Evolutionary conservation across 1,140 invertebrate genomes (phyloP), one percentile per base, ranked within the genome.

Genomic region (Trinorchestia longiramus): DNA sequence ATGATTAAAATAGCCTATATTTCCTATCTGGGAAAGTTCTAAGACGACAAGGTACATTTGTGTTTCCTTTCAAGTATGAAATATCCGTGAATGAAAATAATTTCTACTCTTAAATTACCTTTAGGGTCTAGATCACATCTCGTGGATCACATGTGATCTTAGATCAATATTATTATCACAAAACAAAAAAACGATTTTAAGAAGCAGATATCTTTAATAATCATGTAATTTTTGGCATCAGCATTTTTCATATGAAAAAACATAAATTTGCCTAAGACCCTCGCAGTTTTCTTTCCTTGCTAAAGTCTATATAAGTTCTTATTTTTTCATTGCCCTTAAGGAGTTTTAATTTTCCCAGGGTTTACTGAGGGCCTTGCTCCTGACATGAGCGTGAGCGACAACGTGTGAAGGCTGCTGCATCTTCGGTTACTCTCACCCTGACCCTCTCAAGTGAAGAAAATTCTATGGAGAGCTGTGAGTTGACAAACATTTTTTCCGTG

Each of bases 341-440:
- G 28, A 77, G 62, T 77, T 77, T 77, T 77, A 11, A 77, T 77
- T 77, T 36, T 77, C 62, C 62, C 62, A 77, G 62, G 62, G 62
- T 36, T 77, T 77, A 28, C 62, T n/a, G 28, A 28, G 47, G 62
- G 62, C 62, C 62, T 77, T 77, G 11, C 62, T 77, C 15, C 62
- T 77, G 62, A 77, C 62, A 28, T 1, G 62, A 77, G 28, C 62
- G 62, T 77, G 62, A 77, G 8, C 36, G 28, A 28, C 62, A 77
- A 77, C 62, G 28, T 28, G 28, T 77, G 11, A 77, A 77, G 62
- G 62, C 28, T 77, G 62, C 28, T 36, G 62, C 62, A 36, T 77
- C 62, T 77, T 77, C 62, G 88, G 88, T 90, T 90, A 41, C 41
- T 90, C 23, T 90, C 88, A 90, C 88, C 88, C 23, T 90, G 88